Evolutionary conservation across 2,113 vertebrate genomes (phyloP).

Genomic region (Cheilinus undulatus): DNA sequence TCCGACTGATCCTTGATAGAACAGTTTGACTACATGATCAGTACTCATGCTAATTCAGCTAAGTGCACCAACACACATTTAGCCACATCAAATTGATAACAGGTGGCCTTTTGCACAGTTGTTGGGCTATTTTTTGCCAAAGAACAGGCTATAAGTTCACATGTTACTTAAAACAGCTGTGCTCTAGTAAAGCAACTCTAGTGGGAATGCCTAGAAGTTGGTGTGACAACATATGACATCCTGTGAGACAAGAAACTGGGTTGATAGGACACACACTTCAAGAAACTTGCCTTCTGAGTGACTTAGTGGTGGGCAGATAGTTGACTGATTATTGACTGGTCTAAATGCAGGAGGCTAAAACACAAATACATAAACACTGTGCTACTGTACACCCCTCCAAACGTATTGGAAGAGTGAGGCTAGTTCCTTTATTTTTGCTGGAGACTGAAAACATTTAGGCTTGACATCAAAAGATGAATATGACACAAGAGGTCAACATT

Average conservation of each 20-base stretch:
- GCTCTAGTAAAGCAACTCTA: conserved; percentile 20
- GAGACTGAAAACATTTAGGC: no score
- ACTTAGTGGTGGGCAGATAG: conserved; percentile 3
- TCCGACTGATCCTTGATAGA: no score
- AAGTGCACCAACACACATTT: neutral
- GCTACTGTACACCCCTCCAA: no score
- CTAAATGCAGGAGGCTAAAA: conserved; percentile 20
- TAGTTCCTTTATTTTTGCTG: no score
- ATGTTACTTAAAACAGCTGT: conserved; percentile 25
- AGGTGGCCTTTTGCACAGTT: conserved; percentile 1
- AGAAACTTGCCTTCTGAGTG: conserved; percentile 28
- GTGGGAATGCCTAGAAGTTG: conserved; percentile 44
- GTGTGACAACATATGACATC: conserved; percentile 56
- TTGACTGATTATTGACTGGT: conserved; percentile 22
- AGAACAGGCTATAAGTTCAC: conserved; percentile 16
- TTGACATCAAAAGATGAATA: no score
- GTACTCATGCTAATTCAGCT: neutral
- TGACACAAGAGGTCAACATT: no score
- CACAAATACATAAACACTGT: neutral
- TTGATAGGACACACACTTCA: conserved; percentile 60
- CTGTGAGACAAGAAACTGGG: conserved; percentile 69
- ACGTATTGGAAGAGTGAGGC: no score
- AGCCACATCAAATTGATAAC: neutral
- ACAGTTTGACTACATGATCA: no score
- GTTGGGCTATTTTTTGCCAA: conserved; percentile 11